Evolutionary conservation across 2,113 vertebrate species (phyloP).

Genomic region (Cyanoramphus novaezelandiae): DNA sequence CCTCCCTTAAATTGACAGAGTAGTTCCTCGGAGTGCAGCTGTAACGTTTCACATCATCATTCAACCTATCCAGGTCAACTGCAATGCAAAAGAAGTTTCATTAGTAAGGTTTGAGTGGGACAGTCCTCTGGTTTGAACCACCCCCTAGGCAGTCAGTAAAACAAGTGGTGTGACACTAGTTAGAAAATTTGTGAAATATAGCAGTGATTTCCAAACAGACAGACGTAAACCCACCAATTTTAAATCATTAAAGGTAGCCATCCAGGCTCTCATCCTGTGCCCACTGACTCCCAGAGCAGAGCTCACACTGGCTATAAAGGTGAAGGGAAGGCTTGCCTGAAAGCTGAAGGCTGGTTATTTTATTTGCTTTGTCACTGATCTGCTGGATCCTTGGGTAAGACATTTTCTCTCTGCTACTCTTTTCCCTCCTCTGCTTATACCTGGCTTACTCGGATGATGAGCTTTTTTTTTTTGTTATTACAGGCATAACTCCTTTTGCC

Average conservation of each 20-base stretch:
- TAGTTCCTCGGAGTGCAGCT: conserved; percentile 95
- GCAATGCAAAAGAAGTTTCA: conserved; percentile 44
- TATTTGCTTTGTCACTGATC: not conserved
- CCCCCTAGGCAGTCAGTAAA: not conserved
- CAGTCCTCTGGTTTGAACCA: not conserved
- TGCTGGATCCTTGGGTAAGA: not conserved
- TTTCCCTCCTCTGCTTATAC: not conserved
- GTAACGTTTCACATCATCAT: conserved; percentile 93
- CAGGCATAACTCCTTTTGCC: not conserved
- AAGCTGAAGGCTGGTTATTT: not conserved
- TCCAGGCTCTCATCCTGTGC: not conserved
- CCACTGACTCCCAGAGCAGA: not conserved
- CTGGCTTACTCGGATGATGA: not conserved
- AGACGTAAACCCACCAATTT: not conserved
- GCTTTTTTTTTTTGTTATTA: not conserved
- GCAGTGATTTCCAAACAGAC: not conserved
- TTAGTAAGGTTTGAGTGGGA: not conserved
- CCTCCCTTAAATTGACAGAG: conserved; percentile 91
- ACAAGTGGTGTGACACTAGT: not conserved
- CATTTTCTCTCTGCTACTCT: not conserved
- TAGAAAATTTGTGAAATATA: not conserved
- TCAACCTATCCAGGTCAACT: conserved; percentile 93
- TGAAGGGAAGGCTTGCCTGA: not conserved
- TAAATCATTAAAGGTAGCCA: not conserved
- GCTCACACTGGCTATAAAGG: not conserved